Evolutionary conservation across 2,113 vertebrate species (phyloP).

Genomic region (Scatophagus argus): DNA sequence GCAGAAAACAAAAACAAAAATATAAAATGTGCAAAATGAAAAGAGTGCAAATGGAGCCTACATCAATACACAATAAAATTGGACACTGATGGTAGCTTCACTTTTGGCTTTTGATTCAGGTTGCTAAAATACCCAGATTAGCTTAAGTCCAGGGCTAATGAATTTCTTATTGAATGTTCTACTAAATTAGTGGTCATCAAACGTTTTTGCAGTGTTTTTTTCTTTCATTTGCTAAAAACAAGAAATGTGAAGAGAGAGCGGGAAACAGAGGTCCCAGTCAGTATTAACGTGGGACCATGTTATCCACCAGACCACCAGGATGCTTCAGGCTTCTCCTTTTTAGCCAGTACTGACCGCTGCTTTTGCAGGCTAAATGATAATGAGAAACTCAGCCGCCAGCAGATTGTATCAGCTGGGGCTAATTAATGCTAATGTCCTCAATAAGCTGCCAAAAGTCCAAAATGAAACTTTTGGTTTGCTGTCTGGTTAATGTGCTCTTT

Average conservation of each 20-base stretch:
- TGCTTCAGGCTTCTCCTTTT: conserved; percentile 35
- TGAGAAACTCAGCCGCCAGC: conserved; percentile 24
- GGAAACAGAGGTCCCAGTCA: background rate
- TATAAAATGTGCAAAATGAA: no score
- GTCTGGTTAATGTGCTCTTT: background rate
- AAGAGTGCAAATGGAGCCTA: conserved; percentile 25
- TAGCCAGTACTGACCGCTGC: background rate
- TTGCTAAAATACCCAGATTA: background rate
- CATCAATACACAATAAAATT: background rate
- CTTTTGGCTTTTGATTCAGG: conserved; percentile 1
- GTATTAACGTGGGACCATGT: background rate
- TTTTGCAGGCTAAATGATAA: conserved; percentile 12
- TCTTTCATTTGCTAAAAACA: background rate
- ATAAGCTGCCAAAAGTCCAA: conserved; percentile 8
- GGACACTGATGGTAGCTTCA: background rate
- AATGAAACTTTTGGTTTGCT: conserved; percentile 1
- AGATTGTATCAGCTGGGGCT: conserved; percentile 17
- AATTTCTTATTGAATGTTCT: background rate
- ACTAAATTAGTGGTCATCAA: background rate
- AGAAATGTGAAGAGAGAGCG: background rate
- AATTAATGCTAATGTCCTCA: conserved; percentile 15
- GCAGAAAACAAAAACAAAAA: conserved; percentile 44
- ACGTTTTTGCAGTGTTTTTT: background rate
- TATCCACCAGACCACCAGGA: conserved; percentile 19
- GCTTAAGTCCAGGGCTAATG: background rate